Evolutionary conservation across 2,888 invertebrate genomes (phyloP).

Genomic region (Nephrocerus scutellatus): DNA sequence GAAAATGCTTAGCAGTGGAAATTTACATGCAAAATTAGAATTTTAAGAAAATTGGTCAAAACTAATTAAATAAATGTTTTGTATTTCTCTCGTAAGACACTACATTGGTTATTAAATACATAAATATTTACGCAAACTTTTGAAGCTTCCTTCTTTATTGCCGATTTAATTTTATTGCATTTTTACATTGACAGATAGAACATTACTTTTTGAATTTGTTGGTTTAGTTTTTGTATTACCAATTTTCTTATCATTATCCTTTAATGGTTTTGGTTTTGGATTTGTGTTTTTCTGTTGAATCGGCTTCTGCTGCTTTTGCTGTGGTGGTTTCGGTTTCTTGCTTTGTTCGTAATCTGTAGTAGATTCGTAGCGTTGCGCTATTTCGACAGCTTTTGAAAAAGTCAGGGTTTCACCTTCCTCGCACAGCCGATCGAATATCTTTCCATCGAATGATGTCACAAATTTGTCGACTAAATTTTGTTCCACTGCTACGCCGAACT

Average conservation of each 20-base stretch:
- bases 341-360: too few species aligned
- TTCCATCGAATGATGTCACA: conserved; percentile 16
- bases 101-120: too few species aligned
- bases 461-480: conserved; percentile 15
- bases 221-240: not conserved
- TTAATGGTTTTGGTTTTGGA: not conserved
- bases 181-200: not conserved
- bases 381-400: conserved; percentile 16
- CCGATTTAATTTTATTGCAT: not conserved
- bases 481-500: conserved; percentile 13
- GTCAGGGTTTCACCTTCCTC: conserved; percentile 11
- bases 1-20: too few species aligned
- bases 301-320: not conserved
- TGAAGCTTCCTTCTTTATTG: not conserved
- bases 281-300: not conserved
- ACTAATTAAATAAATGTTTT: too few species aligned
- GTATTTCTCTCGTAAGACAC: too few species aligned
- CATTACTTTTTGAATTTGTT: too few species aligned
- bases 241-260: not conserved
- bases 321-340: too few species aligned
- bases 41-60: too few species aligned
- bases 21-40: too few species aligned
- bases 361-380: conserved; percentile 16
- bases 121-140: not conserved
- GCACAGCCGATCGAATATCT: conserved; percentile 16